Evolutionary conservation across 2,797 vertebrate genomes (phyloP).

Genomic region (Anguilla anguilla): DNA sequence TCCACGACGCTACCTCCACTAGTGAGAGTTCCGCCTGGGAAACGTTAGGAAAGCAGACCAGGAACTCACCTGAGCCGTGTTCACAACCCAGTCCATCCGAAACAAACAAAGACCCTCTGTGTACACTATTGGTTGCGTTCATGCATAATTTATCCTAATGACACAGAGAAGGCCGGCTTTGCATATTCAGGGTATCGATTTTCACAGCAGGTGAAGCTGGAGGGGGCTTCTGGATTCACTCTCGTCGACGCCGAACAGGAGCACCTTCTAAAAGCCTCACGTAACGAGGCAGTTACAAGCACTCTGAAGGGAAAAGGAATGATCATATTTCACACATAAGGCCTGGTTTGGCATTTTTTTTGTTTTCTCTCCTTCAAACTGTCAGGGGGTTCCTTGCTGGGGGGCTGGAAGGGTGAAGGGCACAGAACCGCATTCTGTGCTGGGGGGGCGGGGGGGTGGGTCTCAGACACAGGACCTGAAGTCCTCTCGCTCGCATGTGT

Average conservation of each 20-base stretch:
- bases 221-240: neutral
- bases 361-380: neutral
- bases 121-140: neutral
- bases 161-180: slow-evolving; percentile 29
- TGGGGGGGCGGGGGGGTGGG: too few species aligned
- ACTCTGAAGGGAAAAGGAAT: neutral
- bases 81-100: neutral
- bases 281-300: neutral
- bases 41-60: neutral
- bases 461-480: neutral
- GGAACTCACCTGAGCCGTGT: neutral
- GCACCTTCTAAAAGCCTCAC: neutral
- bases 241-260: slow-evolving; percentile 12
- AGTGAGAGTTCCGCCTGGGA: neutral
- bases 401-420: neutral
- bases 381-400: neutral
- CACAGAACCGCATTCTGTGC: too few species aligned
- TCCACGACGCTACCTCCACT: too few species aligned
- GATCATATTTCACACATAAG: neutral
- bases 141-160: slow-evolving; percentile 32
- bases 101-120: neutral
- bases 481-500: neutral
- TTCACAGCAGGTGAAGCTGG: neutral
- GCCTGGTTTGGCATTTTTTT: neutral
- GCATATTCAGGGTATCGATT: slow-evolving; percentile 35